phyloP scores from a whole-genome alignment of 23 tunicate genomes.

The Ascidia mentula region DNA sequence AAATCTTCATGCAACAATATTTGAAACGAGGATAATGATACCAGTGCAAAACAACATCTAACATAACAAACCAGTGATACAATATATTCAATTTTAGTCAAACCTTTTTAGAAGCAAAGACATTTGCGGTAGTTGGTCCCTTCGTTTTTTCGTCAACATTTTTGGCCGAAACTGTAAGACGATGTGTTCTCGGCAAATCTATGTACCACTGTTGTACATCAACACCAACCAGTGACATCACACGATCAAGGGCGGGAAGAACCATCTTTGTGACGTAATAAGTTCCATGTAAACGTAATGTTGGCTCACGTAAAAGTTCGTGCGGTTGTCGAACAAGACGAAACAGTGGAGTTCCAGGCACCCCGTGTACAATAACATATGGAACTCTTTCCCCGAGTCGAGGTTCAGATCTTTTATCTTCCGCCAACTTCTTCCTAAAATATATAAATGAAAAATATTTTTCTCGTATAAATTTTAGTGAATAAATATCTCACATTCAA shows the following conservation, averaged over 20 bases:
- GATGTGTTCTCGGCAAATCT: constrained; percentile 44
- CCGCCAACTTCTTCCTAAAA: constrained; percentile 69
- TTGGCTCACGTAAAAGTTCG: constrained; percentile 52
- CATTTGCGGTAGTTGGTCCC: background rate
- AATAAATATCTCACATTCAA: too few relatives aligned
- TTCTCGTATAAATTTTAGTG: too few relatives aligned
- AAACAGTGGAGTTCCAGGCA: constrained; percentile 82
- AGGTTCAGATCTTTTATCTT: constrained; percentile 72
- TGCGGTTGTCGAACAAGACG: constrained; percentile 67
- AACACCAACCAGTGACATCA: constrained; percentile 72
- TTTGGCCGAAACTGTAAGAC: background rate
- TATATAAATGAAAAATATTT: too few relatives aligned
- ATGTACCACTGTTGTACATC: constrained; percentile 79
- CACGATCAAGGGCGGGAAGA: constrained; percentile 75
- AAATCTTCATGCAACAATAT: too few relatives aligned
- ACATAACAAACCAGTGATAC: background rate
- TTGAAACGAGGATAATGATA: too few relatives aligned
- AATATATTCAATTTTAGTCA: background rate
- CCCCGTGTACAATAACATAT: constrained; percentile 83
- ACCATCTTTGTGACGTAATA: constrained; percentile 92
- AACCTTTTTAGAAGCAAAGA: constrained; percentile 1
- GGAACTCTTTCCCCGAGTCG: constrained; percentile 83
- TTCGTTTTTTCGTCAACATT: background rate
- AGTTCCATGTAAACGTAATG: constrained; percentile 61
- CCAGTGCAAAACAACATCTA: too few relatives aligned